Conservation (phyloP, 2,888 invertebrate species). For the Apamea anceps region DNA sequence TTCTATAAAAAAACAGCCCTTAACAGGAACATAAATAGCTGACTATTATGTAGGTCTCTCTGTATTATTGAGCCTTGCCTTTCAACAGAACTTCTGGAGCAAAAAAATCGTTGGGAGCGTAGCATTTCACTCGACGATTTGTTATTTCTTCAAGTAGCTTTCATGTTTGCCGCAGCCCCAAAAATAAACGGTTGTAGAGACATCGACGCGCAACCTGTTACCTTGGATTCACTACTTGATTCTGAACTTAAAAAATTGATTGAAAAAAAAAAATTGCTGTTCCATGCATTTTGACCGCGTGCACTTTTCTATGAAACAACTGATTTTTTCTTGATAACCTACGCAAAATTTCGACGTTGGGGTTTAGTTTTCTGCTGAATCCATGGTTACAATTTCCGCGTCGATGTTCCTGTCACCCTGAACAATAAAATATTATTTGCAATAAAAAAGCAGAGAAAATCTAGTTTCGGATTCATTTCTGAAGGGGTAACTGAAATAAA, state of each 20-base stretch:
- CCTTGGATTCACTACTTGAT: not conserved
- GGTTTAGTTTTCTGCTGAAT: not conserved
- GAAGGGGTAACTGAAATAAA: slow-evolving; percentile 33
- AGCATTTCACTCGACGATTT: slow-evolving; percentile 40
- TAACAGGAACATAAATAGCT: slow-evolving; percentile 7
- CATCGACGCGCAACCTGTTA: not conserved
- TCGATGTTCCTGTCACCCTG: not conserved
- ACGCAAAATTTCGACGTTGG: not conserved
- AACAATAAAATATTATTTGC: slow-evolving; percentile 47
- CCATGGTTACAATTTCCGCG: not conserved
- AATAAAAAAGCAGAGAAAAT: slow-evolving; percentile 27
- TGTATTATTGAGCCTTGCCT: slow-evolving; percentile 10
- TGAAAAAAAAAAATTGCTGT: not conserved
- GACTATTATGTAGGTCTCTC: not conserved
- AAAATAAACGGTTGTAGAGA: not conserved
- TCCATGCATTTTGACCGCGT: not conserved
- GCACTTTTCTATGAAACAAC: not conserved
- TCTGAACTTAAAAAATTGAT: too few relatives aligned
- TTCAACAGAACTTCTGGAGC: slow-evolving; percentile 29
- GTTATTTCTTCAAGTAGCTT: slow-evolving; percentile 45
- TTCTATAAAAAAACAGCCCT: too few relatives aligned
- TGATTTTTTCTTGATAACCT: not conserved
- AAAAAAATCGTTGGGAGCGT: slow-evolving; percentile 36
- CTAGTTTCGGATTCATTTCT: slow-evolving; percentile 11
- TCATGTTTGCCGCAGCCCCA: slow-evolving; percentile 45